These are phyloP conservation scores for Eleginops maclovinus DNA, from an alignment of 2,113 vertebrate genomes.

Conservation along the genomic window DNA sequence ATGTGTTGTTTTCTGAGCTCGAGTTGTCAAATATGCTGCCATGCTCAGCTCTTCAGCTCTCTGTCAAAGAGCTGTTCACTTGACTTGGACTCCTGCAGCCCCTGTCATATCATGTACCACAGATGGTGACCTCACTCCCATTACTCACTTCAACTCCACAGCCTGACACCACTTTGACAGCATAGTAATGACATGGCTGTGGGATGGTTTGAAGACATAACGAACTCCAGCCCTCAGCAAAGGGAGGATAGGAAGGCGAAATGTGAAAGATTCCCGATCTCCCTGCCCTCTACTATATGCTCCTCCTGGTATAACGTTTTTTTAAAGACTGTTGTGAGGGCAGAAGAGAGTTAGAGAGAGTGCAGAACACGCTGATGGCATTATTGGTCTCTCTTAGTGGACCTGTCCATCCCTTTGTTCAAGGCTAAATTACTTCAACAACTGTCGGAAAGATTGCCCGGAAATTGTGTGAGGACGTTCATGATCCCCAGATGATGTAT, in stretches of 20 bases:
- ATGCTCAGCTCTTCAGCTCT: slow-evolving; percentile 54
- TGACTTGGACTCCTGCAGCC: slow-evolving; percentile 72
- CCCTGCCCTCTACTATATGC: slow-evolving; percentile 22
- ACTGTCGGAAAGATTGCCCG: neutral
- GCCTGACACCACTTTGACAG: slow-evolving; percentile 76
- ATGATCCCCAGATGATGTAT: neutral
- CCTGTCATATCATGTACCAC: slow-evolving; percentile 75
- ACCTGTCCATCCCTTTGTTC: slow-evolving; percentile 3
- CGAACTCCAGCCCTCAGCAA: slow-evolving; percentile 60
- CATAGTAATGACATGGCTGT: slow-evolving; percentile 68
- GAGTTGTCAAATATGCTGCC: slow-evolving; percentile 59
- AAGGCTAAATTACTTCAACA: slow-evolving; percentile 10
- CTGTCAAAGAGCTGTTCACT: slow-evolving; percentile 70
- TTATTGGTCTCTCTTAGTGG: neutral
- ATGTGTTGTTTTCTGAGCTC: slow-evolving; percentile 42
- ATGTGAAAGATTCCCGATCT: slow-evolving; percentile 50
- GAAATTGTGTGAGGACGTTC: neutral
- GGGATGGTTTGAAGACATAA: slow-evolving; percentile 71
- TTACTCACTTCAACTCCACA: slow-evolving; percentile 72
- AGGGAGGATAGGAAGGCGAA: slow-evolving; percentile 58
- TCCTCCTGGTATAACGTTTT: slow-evolving; percentile 1
- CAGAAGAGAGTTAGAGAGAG: neutral
- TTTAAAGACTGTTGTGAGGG: neutral
- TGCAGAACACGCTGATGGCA: neutral
- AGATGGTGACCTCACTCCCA: slow-evolving; percentile 77